phyloP scores from a whole-genome alignment of 1,140 invertebrate genomes.

The Harlomillsia oculata region DNA sequence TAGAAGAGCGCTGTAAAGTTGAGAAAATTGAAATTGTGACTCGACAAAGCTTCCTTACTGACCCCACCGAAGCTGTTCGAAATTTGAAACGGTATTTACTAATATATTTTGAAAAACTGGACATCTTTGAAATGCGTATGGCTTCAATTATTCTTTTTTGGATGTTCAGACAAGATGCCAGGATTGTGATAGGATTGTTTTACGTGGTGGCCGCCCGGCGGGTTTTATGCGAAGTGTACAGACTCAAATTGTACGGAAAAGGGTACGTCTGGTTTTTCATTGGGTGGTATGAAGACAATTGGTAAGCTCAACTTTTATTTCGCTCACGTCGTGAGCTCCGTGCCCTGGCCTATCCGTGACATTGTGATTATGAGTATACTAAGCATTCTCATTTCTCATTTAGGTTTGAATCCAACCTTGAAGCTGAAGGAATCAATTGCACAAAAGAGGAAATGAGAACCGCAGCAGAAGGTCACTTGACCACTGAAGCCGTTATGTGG shows the following conservation, averaged over 20 bases:
- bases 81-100: conserved; percentile 58
- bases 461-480: conserved; percentile 93
- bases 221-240: conserved; percentile 95
- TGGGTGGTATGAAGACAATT: conserved; percentile 99
- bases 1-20: conserved; percentile 88
- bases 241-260: conserved; percentile 86
- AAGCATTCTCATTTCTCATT: too few species aligned
- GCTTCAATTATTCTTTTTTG: background rate
- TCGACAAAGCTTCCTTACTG: conserved; percentile 90
- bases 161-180: conserved; percentile 67
- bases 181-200: conserved; percentile 95
- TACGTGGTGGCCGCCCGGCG: conserved; percentile 91
- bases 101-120: too few species aligned
- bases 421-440: conserved; percentile 82
- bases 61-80: conserved; percentile 89
- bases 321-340: too few species aligned
- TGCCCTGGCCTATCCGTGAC: too few species aligned
- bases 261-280: conserved; percentile 99
- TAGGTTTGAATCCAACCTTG: conserved; percentile 43
- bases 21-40: conserved; percentile 89
- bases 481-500: conserved; percentile 97
- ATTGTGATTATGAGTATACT: too few species aligned
- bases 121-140: background rate
- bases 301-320: too few species aligned
- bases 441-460: conserved; percentile 82